A percentile compares a stretch with the other conserved stretches of the same genome.
Conservation (phyloP, 2,888 invertebrate genomes). For the Leucoptera coffeella region DNA sequence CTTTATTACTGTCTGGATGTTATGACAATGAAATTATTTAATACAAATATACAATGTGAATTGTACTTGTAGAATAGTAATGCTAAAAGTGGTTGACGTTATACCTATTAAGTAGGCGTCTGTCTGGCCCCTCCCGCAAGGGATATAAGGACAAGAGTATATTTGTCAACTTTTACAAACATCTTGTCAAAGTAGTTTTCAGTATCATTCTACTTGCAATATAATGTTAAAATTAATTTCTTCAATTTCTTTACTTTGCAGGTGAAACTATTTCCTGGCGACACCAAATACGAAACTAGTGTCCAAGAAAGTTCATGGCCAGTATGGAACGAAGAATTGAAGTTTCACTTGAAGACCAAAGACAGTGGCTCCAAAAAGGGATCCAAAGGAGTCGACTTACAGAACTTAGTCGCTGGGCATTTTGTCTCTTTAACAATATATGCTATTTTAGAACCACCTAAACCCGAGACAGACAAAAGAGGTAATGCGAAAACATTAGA, state of each 20-base stretch:
- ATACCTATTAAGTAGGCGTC: too few relatives aligned
- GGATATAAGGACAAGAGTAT: too few relatives aligned
- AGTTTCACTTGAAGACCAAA: slow-evolving; percentile 58
- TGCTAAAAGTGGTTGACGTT: too few relatives aligned
- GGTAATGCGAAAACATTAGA: slow-evolving; percentile 26
- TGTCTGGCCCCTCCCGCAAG: too few relatives aligned
- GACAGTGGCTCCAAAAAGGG: slow-evolving; percentile 33
- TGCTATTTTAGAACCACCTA: slow-evolving; percentile 57
- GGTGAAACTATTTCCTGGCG: slow-evolving; percentile 74
- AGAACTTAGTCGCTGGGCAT: slow-evolving; percentile 57
- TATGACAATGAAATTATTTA: too few relatives aligned
- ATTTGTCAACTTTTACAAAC: too few relatives aligned
- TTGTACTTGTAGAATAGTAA: too few relatives aligned
- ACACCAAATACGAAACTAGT: slow-evolving; percentile 68
- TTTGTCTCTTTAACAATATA: slow-evolving; percentile 65
- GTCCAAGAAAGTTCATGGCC: slow-evolving; percentile 74
- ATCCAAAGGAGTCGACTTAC: slow-evolving; percentile 40
- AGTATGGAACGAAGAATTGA: slow-evolving; percentile 72
- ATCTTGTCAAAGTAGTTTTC: too few relatives aligned
- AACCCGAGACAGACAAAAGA: slow-evolving; percentile 26
- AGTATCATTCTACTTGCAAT: too few relatives aligned
- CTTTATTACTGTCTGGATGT: too few relatives aligned
- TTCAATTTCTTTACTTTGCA: slow-evolving; percentile 25
- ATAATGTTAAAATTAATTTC: too few relatives aligned
- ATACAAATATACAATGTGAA: too few relatives aligned